phyloP scores from a whole-genome alignment of 1,140 invertebrate genomes.

The Tetragonula clypearis region DNA sequence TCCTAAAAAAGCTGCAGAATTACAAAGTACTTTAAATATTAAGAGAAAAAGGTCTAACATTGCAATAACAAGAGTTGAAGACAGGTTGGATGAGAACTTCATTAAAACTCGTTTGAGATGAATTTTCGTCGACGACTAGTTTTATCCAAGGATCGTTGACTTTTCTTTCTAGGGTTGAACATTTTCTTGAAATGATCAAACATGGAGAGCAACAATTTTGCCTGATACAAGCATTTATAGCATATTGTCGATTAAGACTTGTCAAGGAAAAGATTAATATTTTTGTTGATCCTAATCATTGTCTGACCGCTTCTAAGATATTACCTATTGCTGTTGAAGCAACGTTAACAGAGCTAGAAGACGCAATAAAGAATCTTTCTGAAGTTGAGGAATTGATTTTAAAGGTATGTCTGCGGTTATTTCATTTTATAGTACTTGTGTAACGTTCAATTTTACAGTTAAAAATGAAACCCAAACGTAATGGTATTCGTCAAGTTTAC shows the following conservation, averaged over 20 bases:
- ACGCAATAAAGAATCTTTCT: slow-evolving; percentile 21
- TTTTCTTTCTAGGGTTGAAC: slow-evolving; percentile 12
- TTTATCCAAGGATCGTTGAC: neutral
- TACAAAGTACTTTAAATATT: slow-evolving; percentile 12
- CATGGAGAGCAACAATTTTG: slow-evolving; percentile 21
- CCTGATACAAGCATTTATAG: slow-evolving; percentile 31
- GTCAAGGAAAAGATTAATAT: slow-evolving; percentile 28
- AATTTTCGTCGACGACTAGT: neutral
- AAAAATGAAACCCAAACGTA: neutral
- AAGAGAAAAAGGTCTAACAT: neutral
- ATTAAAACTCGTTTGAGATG: neutral
- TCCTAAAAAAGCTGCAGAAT: slow-evolving; percentile 17
- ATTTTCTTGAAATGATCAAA: slow-evolving; percentile 33
- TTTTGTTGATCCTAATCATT: slow-evolving; percentile 39
- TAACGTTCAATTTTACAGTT: slow-evolving; percentile 4
- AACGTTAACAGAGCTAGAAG: slow-evolving; percentile 32
- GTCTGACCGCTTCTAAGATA: slow-evolving; percentile 44
- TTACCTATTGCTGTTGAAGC: neutral
- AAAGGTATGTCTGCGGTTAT: neutral
- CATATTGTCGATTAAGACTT: slow-evolving; percentile 38
- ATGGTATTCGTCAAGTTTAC: neutral
- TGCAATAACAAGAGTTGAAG: neutral
- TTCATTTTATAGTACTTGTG: neutral
- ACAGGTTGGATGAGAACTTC: slow-evolving; percentile 22
- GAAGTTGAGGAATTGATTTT: slow-evolving; percentile 34